Evolutionary conservation across 2,797 vertebrate species (phyloP).

Genomic region (Malurus splendens): DNA sequence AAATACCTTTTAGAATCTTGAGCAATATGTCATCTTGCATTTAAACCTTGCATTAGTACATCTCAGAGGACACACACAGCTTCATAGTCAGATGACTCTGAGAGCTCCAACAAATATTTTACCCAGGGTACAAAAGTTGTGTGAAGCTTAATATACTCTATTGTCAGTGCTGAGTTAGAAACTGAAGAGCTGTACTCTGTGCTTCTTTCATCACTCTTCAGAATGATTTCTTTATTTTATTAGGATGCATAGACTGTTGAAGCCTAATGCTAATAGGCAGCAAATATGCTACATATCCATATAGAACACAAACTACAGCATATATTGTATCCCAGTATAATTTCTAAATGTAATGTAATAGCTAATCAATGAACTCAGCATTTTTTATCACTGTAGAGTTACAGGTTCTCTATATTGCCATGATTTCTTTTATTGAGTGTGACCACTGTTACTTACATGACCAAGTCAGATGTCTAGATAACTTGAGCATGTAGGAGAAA

Average conservation of each 20-base stretch:
- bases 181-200: neutral
- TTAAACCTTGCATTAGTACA: neutral
- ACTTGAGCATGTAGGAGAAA: neutral
- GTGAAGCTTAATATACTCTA: neutral
- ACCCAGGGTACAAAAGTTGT: neutral
- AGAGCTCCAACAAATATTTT: neutral
- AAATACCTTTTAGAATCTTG: neutral
- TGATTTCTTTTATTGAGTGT: neutral
- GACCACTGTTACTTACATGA: neutral
- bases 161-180: neutral
- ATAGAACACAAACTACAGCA: neutral
- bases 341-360: neutral
- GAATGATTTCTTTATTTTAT: neutral
- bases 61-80: neutral
- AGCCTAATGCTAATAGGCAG: neutral
- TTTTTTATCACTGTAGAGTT: neutral
- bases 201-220: neutral
- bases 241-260: neutral
- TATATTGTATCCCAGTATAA: neutral
- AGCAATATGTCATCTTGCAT: neutral
- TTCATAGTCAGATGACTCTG: neutral
- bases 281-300: neutral
- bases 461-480: neutral
- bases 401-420: neutral
- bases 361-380: neutral